Percentiles rank a stretch among this genome's conserved stretches.
These are phyloP conservation scores for Calephelis perditalis DNA, from an alignment of 2,888 invertebrate species.

Conservation along the genomic window DNA sequence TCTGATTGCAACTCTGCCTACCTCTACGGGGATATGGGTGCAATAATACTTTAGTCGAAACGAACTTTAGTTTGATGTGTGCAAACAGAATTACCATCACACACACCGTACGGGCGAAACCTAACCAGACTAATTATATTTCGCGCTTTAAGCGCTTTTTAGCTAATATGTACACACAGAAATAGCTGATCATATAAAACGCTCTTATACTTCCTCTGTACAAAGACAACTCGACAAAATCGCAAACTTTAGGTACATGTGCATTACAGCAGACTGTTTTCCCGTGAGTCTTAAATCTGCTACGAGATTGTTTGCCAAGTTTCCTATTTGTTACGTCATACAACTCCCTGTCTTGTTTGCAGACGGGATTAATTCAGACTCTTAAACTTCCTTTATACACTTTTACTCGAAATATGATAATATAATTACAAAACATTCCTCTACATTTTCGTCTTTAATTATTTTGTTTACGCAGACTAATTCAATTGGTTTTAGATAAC, in stretches of 20 bases:
- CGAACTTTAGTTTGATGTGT: no score
- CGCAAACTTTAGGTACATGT: slow-evolving; percentile 28
- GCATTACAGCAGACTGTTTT: slow-evolving; percentile 37
- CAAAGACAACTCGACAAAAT: slow-evolving; percentile 7
- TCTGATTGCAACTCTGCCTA: no score
- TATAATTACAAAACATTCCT: slow-evolving; percentile 7
- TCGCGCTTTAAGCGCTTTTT: no score
- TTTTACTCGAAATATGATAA: slow-evolving; percentile 14
- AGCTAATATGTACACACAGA: no score
- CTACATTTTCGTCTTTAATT: slow-evolving; percentile 3
- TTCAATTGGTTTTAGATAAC: background rate
- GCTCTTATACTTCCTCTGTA: slow-evolving; percentile 8
- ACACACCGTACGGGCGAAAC: no score
- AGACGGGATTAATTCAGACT: slow-evolving; percentile 49
- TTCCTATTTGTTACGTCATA: slow-evolving; percentile 38
- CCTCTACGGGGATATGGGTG: no score
- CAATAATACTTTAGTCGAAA: no score
- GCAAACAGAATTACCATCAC: no score
- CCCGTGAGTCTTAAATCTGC: slow-evolving; percentile 48
- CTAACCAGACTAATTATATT: no score
- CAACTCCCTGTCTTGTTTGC: slow-evolving; percentile 44
- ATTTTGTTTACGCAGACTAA: slow-evolving; percentile 5
- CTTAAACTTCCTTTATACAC: slow-evolving; percentile 17
- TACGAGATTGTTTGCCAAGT: slow-evolving; percentile 46
- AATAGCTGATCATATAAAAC: slow-evolving; percentile 6